These are phyloP conservation scores for Erythrolamprus reginae DNA, from an alignment of 2,113 vertebrate genomes.

Conservation along the genomic window DNA sequence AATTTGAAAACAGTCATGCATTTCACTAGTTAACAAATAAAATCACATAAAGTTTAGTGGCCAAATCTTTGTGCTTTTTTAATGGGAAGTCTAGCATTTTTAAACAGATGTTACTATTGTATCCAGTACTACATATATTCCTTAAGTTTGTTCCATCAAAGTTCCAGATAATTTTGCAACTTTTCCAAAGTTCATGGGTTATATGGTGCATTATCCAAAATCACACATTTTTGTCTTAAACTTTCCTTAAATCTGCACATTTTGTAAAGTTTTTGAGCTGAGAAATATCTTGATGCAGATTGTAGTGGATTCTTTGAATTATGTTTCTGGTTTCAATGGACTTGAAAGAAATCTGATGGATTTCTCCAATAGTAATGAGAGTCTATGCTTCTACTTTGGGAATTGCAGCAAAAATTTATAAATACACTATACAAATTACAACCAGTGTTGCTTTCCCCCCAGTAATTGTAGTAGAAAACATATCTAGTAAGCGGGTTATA, in stretches of 20 bases:
- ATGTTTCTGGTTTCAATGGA: background rate
- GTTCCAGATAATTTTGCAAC: background rate
- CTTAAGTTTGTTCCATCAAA: background rate
- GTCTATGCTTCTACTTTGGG: background rate
- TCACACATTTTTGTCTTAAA: background rate
- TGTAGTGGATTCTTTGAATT: background rate
- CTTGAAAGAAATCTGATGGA: background rate
- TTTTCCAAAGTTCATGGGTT: background rate
- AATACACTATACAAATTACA: background rate
- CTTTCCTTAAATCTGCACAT: background rate
- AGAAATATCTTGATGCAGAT: background rate
- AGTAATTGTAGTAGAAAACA: conserved; percentile 11
- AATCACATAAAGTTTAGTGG: conserved; percentile 2
- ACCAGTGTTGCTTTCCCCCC: conserved; percentile 35
- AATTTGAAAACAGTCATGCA: conserved; percentile 25
- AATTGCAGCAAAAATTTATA: background rate
- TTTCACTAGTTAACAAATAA: conserved; percentile 35
- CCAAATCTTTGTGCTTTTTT: conserved; percentile 22
- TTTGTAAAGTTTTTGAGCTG: background rate
- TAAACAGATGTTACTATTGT: background rate
- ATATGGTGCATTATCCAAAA: background rate
- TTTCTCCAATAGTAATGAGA: background rate
- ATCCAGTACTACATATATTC: background rate
- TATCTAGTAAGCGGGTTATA: background rate
- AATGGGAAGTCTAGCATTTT: conserved; percentile 2